Base-by-base conservation (phyloP, 2,113 vertebrate genomes). In the Tragelaphus buxtoni region DNA sequence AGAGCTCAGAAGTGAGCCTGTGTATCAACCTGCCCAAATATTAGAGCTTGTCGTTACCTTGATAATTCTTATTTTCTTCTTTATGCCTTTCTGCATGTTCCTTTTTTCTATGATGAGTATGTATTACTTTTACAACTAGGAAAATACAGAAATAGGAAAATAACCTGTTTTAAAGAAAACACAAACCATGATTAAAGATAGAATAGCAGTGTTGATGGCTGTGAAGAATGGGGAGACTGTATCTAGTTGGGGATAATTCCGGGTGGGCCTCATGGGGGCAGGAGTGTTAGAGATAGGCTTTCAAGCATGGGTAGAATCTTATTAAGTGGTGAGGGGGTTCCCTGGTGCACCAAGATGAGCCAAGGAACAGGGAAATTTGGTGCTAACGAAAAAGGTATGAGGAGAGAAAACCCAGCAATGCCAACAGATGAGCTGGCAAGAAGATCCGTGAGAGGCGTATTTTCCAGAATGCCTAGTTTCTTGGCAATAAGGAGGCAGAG, bases 391-490 rank as follows among this genome's bases (percentile, higher is more conserved):
- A 85, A 58, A 55, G 28, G 17, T 30, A 7, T 18, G 35, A 94
- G 72, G 18, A 55, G 20, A 72, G 39, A 80, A 81, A 60, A 77
- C 17, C 26, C 45, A 94, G 35, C 7, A 5, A 32, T 20, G 4
- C 8, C 18, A 80, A 61, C 4, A 51, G n/a, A 61, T 47, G 42
- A 76, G 65, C 56, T 2, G 55, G 53, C 53, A 81, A 18, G 47
- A 82, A 79, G 24, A n/a, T 7, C 45, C 26, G 2, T 32, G 13
- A 58, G 61, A 11, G 28, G 17, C 12, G 7, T 12, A 2, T 47
- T 84, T 85, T 35, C 81, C 85, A 61, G 60, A 74, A 92, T 45
- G 45, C 28, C 45, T 26, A 14, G 35, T 86, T 94, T 90, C 89
- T 63, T 72, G 53, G 35, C 4, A 22, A 8, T 14, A 24, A 45